phyloP scores from a whole-genome alignment of 2,888 invertebrate species.

The Chaitophorus viminalis region DNA sequence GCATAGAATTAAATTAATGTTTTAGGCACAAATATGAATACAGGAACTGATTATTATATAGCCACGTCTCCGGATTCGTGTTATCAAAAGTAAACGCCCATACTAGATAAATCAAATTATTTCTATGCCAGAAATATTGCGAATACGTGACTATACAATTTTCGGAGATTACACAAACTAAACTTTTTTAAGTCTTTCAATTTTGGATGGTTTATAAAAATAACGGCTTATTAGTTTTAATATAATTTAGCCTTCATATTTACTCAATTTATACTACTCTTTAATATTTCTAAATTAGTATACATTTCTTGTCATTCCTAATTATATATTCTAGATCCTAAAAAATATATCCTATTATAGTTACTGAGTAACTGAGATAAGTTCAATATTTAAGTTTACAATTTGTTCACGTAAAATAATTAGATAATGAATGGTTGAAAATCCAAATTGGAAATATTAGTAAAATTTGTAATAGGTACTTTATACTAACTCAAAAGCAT shows the following conservation, averaged over 20 bases:
- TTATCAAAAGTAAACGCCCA: slow-evolving; percentile 3
- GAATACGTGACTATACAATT: background rate
- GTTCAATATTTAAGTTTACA: background rate
- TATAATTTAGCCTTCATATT: background rate
- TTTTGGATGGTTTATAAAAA: background rate
- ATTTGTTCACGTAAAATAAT: background rate
- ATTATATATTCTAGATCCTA: no score
- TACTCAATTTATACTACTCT: background rate
- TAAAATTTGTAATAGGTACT: background rate
- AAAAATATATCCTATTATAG: no score
- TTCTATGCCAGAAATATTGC: background rate
- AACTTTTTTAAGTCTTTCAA: background rate
- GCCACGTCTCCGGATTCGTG: background rate
- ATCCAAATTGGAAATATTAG: background rate
- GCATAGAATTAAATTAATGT: background rate
- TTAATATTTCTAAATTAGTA: no score
- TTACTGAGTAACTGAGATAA: background rate
- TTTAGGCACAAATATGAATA: background rate
- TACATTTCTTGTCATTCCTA: no score
- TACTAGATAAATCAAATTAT: background rate
- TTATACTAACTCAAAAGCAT: background rate
- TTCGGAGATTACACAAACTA: background rate
- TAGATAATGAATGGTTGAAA: background rate
- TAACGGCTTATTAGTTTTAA: background rate
- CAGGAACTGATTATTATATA: background rate